Evolutionary conservation across 2,888 invertebrate genomes (phyloP).

Genomic region (Athetis lepigone): DNA sequence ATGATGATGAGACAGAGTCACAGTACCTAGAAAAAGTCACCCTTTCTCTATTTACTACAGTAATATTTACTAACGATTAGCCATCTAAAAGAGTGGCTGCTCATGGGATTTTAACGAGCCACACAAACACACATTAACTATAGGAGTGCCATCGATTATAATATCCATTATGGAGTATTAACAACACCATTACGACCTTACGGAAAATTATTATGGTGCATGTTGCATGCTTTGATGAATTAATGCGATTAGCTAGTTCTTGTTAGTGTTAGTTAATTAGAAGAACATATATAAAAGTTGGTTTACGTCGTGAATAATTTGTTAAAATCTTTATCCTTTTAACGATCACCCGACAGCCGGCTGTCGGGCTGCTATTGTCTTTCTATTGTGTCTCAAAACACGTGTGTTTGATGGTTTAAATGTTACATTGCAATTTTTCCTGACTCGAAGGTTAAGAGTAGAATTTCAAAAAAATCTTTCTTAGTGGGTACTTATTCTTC

Average conservation of each 20-base stretch:
- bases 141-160: constrained; percentile 70
- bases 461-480: too few species aligned
- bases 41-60: constrained; percentile 27
- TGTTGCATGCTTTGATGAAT: constrained; percentile 55
- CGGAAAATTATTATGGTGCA: constrained; percentile 58
- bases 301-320: too few species aligned
- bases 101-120: constrained; percentile 64
- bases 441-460: too few species aligned
- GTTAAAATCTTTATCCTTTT: too few species aligned
- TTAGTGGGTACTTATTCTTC: too few species aligned
- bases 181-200: constrained; percentile 58
- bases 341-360: too few species aligned
- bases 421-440: too few species aligned
- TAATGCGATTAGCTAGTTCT: constrained; percentile 33
- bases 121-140: constrained; percentile 65
- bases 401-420: too few species aligned
- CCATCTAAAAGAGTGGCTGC: constrained; percentile 58
- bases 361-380: too few species aligned
- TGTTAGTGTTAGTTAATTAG: constrained; percentile 15
- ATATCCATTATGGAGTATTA: constrained; percentile 70
- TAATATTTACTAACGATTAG: constrained; percentile 47
- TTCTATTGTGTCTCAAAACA: too few species aligned
- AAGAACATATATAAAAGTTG: too few species aligned
- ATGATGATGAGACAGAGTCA: too few species aligned
- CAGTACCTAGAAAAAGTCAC: constrained; percentile 14